Evolutionary conservation across 2,797 vertebrate genomes (phyloP), one percentile per base, ranked within the genome.

Genomic region (Lacerta agilis): DNA sequence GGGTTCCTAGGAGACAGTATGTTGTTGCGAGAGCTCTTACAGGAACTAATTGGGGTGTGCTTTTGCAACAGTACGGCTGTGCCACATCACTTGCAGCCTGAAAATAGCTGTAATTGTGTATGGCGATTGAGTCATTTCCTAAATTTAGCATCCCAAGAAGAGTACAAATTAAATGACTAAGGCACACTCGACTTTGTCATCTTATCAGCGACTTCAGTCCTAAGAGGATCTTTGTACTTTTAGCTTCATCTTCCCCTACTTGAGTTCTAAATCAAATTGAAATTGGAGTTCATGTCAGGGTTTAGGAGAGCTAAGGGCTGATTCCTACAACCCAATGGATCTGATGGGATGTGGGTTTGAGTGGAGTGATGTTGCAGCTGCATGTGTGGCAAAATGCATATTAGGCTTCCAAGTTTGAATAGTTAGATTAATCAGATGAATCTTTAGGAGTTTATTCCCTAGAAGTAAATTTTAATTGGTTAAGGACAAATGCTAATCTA

Each of bases 51-150:
- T 96, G 96, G 94, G 92, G 93, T 94, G 91, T 95, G 96, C 93
- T 95, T 97, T 96, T 95, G 94, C 96, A 96, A 96, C 95, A 95
- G 94, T 88, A 93, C 87, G 75, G 90, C 94, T 61, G 33, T 88
- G 93, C 92, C 88, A 86, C 96, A 95, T 97, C 96, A 94, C 95
- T 96, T 95, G 94, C 93, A 90, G 91, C 90, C 93, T 96, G 95
- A 96, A 97, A 97, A 97, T 96, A 97, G 96, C 95, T 95, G 90
- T 96, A 96, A 97, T 96, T 97, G 94, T 96, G 95, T 94, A 93
- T 89, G 87, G 87, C 87, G 94, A 94, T 94, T 97, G 96, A 97
- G 96, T 97, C 97, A 97, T 95, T 94, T 91, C 94, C 96, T 96
- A 97, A 97, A 96, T 97, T 97, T 96, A 97, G 96, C 91, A 95